Conservation (phyloP, 2,888 invertebrate species). For the Euzetes globulus region DNA sequence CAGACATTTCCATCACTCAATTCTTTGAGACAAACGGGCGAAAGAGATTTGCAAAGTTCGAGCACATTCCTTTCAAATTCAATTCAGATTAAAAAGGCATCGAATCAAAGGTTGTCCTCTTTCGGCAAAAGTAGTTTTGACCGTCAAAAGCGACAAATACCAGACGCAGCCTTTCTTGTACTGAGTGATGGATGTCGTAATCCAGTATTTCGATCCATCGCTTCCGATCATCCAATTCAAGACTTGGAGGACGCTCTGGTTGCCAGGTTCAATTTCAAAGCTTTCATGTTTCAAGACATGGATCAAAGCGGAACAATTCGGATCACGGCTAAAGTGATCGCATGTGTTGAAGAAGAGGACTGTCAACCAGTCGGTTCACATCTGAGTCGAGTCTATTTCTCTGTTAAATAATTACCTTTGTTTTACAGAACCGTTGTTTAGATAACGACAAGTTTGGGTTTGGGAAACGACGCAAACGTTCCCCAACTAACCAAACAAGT, state of each 20-base stretch:
- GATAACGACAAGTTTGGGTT: neutral
- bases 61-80: neutral
- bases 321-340: conserved; percentile 44
- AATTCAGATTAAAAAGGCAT: neutral
- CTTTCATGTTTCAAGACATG: conserved; percentile 47
- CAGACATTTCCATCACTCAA: neutral
- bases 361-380: conserved; percentile 43
- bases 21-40: neutral
- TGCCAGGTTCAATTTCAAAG: conserved; percentile 45
- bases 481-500: neutral
- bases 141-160: neutral
- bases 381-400: neutral
- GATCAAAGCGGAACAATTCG: conserved; percentile 44
- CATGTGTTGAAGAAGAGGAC: conserved; percentile 45
- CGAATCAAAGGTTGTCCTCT: neutral
- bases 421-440: neutral
- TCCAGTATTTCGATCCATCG: conserved; percentile 43
- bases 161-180: conserved; percentile 43
- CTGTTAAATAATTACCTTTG: neutral
- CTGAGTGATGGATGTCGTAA: conserved; percentile 45
- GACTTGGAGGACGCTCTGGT: conserved; percentile 43
- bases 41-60: neutral
- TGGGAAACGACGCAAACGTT: conserved; percentile 2
- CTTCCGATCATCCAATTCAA: conserved; percentile 44
- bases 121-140: neutral